These are phyloP conservation scores for Augochlorella aurata DNA, from an alignment of 2,888 invertebrate species.

Conservation along the genomic window DNA sequence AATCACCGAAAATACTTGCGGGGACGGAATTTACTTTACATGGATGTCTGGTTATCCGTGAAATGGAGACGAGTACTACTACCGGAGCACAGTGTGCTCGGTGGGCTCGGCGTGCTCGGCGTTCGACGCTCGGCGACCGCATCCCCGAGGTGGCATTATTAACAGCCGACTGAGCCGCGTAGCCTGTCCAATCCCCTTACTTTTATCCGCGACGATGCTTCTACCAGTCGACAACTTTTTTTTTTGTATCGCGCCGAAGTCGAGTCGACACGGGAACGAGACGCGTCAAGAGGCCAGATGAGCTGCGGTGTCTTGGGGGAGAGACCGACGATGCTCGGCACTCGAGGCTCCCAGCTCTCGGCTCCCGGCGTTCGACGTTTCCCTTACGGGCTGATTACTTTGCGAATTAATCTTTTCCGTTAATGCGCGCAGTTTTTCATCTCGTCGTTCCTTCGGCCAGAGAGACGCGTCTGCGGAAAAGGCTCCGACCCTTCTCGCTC, in stretches of 20 bases:
- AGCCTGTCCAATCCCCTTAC: slow-evolving; percentile 59
- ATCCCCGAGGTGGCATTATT: slow-evolving; percentile 62
- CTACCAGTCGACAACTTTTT: slow-evolving; percentile 17
- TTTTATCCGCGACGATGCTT: slow-evolving; percentile 42
- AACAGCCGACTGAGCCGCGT: slow-evolving; percentile 53
- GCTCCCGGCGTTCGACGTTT: background rate
- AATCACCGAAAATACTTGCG: slow-evolving; percentile 13
- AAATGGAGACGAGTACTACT: slow-evolving; percentile 54
- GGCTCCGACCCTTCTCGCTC: background rate
- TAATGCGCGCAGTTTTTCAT: slow-evolving; percentile 5
- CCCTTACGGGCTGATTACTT: slow-evolving; percentile 51
- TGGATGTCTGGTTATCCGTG: slow-evolving; percentile 58
- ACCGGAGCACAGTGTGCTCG: background rate
- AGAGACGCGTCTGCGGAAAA: background rate
- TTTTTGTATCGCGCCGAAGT: slow-evolving; percentile 34
- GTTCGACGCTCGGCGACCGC: slow-evolving; percentile 2
- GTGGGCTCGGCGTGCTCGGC: too few relatives aligned
- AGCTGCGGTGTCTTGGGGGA: slow-evolving; percentile 33
- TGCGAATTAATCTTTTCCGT: slow-evolving; percentile 55
- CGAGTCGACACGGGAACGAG: slow-evolving; percentile 13
- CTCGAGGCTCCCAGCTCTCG: background rate
- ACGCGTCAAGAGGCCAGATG: slow-evolving; percentile 35
- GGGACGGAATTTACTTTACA: slow-evolving; percentile 56
- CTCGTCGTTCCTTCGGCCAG: background rate
- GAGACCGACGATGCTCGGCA: slow-evolving; percentile 19